Conservation (phyloP, 2,113 vertebrate species). For the Nanorana parkeri region DNA sequence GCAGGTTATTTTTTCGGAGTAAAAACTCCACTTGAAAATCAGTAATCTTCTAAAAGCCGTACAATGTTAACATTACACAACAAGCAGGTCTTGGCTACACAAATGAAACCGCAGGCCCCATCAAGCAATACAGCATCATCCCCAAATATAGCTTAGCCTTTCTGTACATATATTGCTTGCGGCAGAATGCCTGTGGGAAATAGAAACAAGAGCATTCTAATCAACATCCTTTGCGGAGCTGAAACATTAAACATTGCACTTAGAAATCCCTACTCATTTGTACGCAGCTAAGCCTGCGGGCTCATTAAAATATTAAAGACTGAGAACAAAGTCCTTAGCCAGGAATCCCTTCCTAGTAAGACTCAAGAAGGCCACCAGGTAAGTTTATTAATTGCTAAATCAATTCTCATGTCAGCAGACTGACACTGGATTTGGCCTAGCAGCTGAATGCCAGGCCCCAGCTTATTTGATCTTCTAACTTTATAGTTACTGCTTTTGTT, state of each 20-base stretch:
- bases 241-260: slow-evolving; percentile 62
- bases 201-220: slow-evolving; percentile 71
- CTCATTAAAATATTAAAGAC: slow-evolving; percentile 71
- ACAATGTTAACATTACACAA: not conserved
- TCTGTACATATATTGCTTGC: slow-evolving; percentile 69
- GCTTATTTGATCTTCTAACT: slow-evolving; percentile 38
- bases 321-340: slow-evolving; percentile 64
- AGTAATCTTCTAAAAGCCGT: slow-evolving; percentile 2
- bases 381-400: slow-evolving; percentile 33
- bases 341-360: slow-evolving; percentile 58
- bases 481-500: slow-evolving; percentile 36
- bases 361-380: slow-evolving; percentile 60
- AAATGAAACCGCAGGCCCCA: slow-evolving; percentile 60
- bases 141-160: slow-evolving; percentile 58
- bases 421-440: slow-evolving; percentile 31
- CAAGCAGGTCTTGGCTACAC: slow-evolving; percentile 64
- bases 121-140: slow-evolving; percentile 31
- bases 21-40: not conserved
- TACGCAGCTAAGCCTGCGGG: slow-evolving; percentile 64
- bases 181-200: slow-evolving; percentile 66
- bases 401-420: slow-evolving; percentile 43
- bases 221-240: slow-evolving; percentile 68
- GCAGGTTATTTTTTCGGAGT: not conserved
- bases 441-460: not conserved
- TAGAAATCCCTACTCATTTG: slow-evolving; percentile 63